Conservation (phyloP, 1,140 invertebrate species). For the Leptoteleia sp. region DNA sequence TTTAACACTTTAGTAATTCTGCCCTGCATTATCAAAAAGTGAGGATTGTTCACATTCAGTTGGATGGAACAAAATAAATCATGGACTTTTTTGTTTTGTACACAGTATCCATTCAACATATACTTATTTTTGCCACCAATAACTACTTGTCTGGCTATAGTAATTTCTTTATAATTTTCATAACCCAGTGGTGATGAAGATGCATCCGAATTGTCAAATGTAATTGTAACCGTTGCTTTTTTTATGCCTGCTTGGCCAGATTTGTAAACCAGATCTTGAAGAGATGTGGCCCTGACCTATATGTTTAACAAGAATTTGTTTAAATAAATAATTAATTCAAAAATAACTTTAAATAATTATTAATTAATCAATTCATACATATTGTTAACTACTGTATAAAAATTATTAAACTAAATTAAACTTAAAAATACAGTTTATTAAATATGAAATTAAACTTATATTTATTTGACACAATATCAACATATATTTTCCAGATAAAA, state of each 20-base stretch:
- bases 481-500: too few species aligned
- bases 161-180: constrained; percentile 95
- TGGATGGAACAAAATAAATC: constrained; percentile 98
- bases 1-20: constrained; percentile 99
- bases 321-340: constrained; percentile 1
- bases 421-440: too few species aligned
- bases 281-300: constrained; percentile 92
- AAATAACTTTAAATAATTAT: neutral
- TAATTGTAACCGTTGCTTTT: constrained; percentile 97
- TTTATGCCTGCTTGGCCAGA: constrained; percentile 97
- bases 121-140: constrained; percentile 96
- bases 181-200: constrained; percentile 94
- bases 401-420: too few species aligned
- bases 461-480: too few species aligned
- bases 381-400: too few species aligned
- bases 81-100: constrained; percentile 92
- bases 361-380: too few species aligned
- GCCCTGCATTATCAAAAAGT: constrained; percentile 99
- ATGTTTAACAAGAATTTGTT: too few species aligned
- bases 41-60: constrained; percentile 99
- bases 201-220: constrained; percentile 95
- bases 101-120: constrained; percentile 95
- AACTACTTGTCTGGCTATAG: constrained; percentile 93
- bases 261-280: constrained; percentile 98
- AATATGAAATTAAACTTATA: too few species aligned